Evolutionary conservation across 2,797 vertebrate genomes (phyloP).

Genomic region (Ceyx erithaca): DNA sequence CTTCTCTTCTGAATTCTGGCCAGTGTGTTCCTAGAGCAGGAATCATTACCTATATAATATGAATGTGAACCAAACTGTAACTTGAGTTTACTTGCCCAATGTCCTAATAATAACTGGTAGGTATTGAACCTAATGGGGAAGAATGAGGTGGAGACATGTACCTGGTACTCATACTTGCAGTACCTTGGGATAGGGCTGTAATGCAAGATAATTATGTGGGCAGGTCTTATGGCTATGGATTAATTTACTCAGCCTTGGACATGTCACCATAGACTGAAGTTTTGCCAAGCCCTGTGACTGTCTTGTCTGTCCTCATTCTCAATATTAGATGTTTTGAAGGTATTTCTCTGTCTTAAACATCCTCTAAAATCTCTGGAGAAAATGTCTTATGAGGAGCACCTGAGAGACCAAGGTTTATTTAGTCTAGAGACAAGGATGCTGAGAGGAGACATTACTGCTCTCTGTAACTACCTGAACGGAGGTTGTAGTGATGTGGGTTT

Average conservation of each 20-base stretch:
- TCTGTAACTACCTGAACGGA: too few species aligned
- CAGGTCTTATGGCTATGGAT: not conserved
- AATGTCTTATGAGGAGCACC: too few species aligned
- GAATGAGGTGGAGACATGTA: not conserved
- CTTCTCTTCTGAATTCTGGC: not conserved
- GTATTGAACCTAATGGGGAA: not conserved
- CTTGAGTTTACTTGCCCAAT: not conserved
- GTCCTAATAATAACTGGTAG: not conserved
- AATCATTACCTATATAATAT: not conserved
- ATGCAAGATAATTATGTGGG: not conserved
- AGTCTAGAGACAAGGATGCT: too few species aligned
- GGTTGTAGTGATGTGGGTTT: too few species aligned
- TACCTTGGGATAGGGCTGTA: not conserved
- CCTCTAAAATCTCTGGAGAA: not conserved
- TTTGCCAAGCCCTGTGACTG: not conserved
- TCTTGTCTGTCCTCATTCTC: not conserved
- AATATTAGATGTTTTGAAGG: not conserved
- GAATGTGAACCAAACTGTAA: not conserved
- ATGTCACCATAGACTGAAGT: accelerated
- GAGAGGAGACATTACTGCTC: too few species aligned
- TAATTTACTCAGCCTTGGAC: not conserved
- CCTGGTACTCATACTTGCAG: not conserved
- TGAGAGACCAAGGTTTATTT: too few species aligned
- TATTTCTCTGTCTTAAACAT: not conserved
- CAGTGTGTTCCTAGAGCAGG: not conserved